These are phyloP conservation scores for Globicephala melas DNA, from an alignment of 2,113 vertebrate genomes.

Conservation along the genomic window DNA sequence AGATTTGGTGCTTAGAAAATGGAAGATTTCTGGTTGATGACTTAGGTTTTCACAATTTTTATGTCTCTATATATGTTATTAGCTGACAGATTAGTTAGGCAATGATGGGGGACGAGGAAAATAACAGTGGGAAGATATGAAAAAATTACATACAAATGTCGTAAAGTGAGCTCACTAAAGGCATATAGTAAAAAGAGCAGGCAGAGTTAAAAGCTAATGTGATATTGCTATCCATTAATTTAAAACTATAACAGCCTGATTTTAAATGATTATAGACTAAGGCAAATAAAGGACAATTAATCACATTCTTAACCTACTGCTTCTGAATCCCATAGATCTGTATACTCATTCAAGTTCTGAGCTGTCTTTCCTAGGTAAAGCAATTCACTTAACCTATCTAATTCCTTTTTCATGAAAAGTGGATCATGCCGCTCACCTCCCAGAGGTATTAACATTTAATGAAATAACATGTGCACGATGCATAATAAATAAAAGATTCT, in stretches of 20 bases:
- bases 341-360: not conserved
- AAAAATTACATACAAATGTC: not conserved
- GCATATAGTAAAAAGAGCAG: not conserved
- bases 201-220: not conserved
- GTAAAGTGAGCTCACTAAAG: not conserved
- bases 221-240: not conserved
- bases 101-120: not conserved
- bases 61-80: not conserved
- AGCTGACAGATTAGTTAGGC: not conserved
- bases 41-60: not conserved
- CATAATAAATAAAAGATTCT: not conserved
- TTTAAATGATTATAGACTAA: not conserved
- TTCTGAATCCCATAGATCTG: not conserved
- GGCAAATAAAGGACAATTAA: not conserved
- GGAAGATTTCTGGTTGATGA: not conserved
- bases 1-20: not conserved
- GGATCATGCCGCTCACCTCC: not conserved
- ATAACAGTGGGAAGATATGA: not conserved
- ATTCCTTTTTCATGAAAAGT: conserved; percentile 10
- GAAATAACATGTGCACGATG: not conserved
- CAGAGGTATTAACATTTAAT: not conserved
- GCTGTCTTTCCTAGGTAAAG: not conserved
- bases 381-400: conserved; percentile 8
- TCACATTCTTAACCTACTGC: not conserved
- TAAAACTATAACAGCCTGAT: not conserved